These are phyloP conservation scores for Tethea ocularis DNA, from an alignment of 2,888 invertebrate genomes.

Conservation along the genomic window DNA sequence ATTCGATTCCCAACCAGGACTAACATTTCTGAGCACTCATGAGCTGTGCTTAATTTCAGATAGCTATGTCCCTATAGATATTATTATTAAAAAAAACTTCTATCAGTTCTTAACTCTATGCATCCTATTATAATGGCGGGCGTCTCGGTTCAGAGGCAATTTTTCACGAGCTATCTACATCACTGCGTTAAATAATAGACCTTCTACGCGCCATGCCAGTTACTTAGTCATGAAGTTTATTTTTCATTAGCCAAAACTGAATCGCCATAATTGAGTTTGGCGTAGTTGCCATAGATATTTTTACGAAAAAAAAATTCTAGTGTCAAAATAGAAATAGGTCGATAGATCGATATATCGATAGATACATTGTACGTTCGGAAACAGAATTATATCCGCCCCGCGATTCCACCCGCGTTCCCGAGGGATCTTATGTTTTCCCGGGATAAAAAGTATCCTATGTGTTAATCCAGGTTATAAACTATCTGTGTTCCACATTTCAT, in stretches of 20 bases:
- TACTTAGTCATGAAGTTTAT: slow-evolving; percentile 45
- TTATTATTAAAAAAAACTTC: slow-evolving; percentile 21
- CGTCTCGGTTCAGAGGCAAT: slow-evolving; percentile 29
- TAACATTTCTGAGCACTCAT: too few species aligned
- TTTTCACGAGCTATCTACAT: slow-evolving; percentile 51
- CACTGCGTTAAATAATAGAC: slow-evolving; percentile 48
- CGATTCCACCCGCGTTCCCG: too few species aligned
- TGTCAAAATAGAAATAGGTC: slow-evolving; percentile 10
- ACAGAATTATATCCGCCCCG: too few species aligned
- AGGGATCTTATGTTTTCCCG: too few species aligned
- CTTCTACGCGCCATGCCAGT: slow-evolving; percentile 19
- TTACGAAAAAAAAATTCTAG: slow-evolving; percentile 5
- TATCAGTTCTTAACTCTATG: slow-evolving; percentile 16
- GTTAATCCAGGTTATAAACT: too few species aligned
- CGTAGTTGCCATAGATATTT: slow-evolving; percentile 12
- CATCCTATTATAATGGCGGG: slow-evolving; percentile 10
- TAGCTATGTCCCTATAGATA: too few species aligned
- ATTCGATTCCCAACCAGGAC: too few species aligned
- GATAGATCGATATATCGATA: too few species aligned
- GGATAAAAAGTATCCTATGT: too few species aligned
- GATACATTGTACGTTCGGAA: too few species aligned
- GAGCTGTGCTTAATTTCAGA: too few species aligned
- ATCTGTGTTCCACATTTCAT: too few species aligned
- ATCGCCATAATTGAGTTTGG: slow-evolving; percentile 46
- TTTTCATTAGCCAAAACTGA: slow-evolving; percentile 63